Base-by-base conservation (phyloP, 2,888 invertebrate species). In the Artemia sp. region DNA sequence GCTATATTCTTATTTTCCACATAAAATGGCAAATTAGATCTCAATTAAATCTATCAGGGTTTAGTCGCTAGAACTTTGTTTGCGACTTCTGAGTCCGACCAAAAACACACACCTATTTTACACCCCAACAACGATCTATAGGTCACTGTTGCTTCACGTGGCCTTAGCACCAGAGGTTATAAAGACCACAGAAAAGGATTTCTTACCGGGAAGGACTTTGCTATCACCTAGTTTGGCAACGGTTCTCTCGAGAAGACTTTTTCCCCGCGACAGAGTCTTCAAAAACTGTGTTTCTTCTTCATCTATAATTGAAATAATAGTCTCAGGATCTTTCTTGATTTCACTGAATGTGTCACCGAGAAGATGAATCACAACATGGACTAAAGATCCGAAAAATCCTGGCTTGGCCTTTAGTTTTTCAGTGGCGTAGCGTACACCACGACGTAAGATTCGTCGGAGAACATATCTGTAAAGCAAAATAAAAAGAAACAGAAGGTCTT, bases 221-320 rank as follows among this genome's bases (percentile, higher is more conserved):
- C 72, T 53, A 68, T 84, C 76, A 12, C 75, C 85, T 52, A 96
- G 80, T 78, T 92, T 93, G 70, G 84, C 83, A 72, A 97, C 89
- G 2, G 95, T 94, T 75, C 94, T 85, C 78, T 95, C 90, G 11
- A 98, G 82, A 66, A 98, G 81, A 78, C 88, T 89, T 73, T 91
- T 85, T 1, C 98, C 98, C 72, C 96, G 84, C 0, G 85, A 84
- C 52, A 99, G 81, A 0, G 98, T 99, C 80, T 96, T 97, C 73
- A 99, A 82, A 80, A 99, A 99, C 79, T 98, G 98, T 64, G 85
- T 82, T 81, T 99, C 98, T 80, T 99, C 98, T 79, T 97, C 96
- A 79, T 97, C 95, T 70, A 99, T 95, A 11, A 90, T 86, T 77
- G 96, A 92, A 74, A 93, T 90, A 72, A 94, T 87, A 69, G 86